Percentiles rank a stretch among this genome's conserved stretches.
These are phyloP conservation scores for Belonocnema kinseyi DNA, from an alignment of 1,140 invertebrate species.

Conservation along the genomic window DNA sequence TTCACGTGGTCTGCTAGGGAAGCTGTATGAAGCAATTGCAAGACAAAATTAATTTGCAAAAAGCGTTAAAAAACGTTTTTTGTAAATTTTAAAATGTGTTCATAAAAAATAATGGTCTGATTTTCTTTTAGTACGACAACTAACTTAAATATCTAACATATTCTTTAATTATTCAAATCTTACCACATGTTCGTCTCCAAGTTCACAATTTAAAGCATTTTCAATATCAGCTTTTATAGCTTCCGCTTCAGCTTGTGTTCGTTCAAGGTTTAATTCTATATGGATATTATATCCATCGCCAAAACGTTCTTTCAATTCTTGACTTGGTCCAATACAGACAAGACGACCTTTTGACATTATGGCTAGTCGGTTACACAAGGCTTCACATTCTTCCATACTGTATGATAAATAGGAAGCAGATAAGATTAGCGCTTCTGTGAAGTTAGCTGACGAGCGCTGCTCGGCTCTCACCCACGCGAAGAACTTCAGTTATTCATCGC, in stretches of 20 bases:
- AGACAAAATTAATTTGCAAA: no score
- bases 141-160: no score
- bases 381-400: constrained; percentile 95
- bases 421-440: no score
- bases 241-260: constrained; percentile 47
- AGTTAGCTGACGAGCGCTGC: no score
- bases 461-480: no score
- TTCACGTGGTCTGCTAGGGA: no score
- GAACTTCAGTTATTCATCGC: no score
- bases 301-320: constrained; percentile 81
- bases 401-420: constrained; percentile 19
- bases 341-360: constrained; percentile 93
- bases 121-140: no score
- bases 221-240: constrained; percentile 66
- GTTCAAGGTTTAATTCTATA: constrained; percentile 64
- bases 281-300: constrained; percentile 76
- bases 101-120: no score
- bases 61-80: not conserved
- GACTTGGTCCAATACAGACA: constrained; percentile 82
- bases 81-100: not conserved
- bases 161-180: constrained; percentile 23
- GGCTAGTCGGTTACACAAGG: constrained; percentile 87
- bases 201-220: constrained; percentile 61
- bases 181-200: constrained; percentile 69
- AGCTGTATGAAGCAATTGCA: no score